phyloP scores from a whole-genome alignment of 2,797 vertebrate genomes.

The Melanogrammus aeglefinus region DNA sequence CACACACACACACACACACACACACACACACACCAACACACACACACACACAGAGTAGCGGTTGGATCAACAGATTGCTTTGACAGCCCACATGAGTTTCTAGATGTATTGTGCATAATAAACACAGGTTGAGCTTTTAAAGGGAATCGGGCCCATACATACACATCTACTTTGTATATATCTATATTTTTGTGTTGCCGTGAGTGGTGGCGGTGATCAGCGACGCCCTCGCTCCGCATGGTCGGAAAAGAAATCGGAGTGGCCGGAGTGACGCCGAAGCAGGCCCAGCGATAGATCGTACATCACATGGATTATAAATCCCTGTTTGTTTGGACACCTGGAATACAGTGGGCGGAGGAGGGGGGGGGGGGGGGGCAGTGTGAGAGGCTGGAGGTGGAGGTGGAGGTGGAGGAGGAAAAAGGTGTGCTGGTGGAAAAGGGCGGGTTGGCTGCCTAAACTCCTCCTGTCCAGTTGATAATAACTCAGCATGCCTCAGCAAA shows the following conservation, averaged over 20 bases:
- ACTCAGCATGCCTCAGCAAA: constrained; percentile 74
- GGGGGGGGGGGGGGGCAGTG: constrained; percentile 37
- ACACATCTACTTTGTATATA: constrained; percentile 71
- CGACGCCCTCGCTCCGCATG: constrained; percentile 44
- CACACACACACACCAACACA: no score
- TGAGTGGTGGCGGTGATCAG: constrained; percentile 51
- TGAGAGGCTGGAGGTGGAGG: no score
- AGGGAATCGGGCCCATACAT: constrained; percentile 70
- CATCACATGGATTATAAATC: constrained; percentile 79
- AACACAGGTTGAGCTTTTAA: constrained; percentile 73
- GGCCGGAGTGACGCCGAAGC: constrained; percentile 58
- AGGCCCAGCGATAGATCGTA: constrained; percentile 66
- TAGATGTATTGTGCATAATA: constrained; percentile 76
- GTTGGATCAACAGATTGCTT: constrained; percentile 65
- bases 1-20: no score
- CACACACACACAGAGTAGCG: constrained; percentile 57
- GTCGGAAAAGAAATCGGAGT: constrained; percentile 26
- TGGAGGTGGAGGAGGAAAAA: no score
- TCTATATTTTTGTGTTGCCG: background rate
- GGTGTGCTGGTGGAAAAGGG: no score
- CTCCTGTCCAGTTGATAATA: constrained; percentile 76
- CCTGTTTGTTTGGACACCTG: constrained; percentile 68
- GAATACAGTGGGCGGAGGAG: constrained; percentile 16
- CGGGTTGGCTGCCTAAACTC: constrained; percentile 41
- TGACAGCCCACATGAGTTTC: constrained; percentile 67